Evolutionary conservation across 2,888 invertebrate species (phyloP).

Genomic region (Merodon equestris): DNA sequence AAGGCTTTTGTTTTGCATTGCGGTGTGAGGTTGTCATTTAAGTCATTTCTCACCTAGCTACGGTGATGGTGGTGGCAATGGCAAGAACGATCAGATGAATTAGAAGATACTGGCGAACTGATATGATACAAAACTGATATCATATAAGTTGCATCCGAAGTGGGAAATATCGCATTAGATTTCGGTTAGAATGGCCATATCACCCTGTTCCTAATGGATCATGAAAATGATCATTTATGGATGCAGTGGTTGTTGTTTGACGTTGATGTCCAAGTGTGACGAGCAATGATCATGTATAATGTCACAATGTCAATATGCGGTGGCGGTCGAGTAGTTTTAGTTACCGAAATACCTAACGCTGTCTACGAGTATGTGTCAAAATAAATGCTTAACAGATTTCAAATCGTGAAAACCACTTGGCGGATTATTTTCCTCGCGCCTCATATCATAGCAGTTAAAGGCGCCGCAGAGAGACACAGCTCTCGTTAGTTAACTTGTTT

Average conservation of each 20-base stretch:
- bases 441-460: too few species aligned
- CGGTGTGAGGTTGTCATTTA: constrained; percentile 66
- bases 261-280: constrained; percentile 41
- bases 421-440: too few species aligned
- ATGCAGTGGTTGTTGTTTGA: constrained; percentile 47
- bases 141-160: constrained; percentile 36
- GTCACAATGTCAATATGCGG: constrained; percentile 55
- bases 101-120: constrained; percentile 24
- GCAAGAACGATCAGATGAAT: constrained; percentile 37
- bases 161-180: constrained; percentile 59
- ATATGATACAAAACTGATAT: constrained; percentile 12
- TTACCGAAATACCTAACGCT: too few species aligned
- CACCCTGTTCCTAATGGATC: constrained; percentile 41
- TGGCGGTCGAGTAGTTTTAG: neutral
- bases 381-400: too few species aligned
- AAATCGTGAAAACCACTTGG: too few species aligned
- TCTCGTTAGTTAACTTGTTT: too few species aligned
- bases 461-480: too few species aligned
- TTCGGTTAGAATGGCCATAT: constrained; percentile 28
- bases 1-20: constrained; percentile 61
- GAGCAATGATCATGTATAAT: constrained; percentile 29
- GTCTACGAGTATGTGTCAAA: too few species aligned
- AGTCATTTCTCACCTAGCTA: constrained; percentile 61
- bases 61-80: constrained; percentile 26
- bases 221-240: constrained; percentile 54